A percentile compares a stretch with the other conserved stretches of the same genome.
phyloP scores from a whole-genome alignment of 2,113 vertebrate genomes.

The Mustela nigripes region DNA sequence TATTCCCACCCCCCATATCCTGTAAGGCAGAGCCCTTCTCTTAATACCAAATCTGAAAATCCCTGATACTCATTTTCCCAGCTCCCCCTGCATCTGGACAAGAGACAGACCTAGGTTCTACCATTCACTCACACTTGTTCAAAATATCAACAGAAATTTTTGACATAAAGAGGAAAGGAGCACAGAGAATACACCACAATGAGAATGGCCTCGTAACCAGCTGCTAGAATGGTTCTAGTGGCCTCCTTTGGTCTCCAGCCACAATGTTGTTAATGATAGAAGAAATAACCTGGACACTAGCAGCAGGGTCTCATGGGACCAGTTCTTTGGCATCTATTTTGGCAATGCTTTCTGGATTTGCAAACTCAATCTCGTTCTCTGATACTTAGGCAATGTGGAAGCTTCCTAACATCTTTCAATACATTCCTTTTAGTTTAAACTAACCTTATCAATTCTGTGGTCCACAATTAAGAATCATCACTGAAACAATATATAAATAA shows the following conservation, averaged over 20 bases:
- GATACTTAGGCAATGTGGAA: not conserved
- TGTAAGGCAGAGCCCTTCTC: not conserved
- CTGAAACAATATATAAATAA: not conserved
- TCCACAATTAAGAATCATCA: not conserved
- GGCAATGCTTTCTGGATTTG: not conserved
- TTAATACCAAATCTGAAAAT: not conserved
- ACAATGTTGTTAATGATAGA: not conserved
- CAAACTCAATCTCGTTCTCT: not conserved
- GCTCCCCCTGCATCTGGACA: not conserved
- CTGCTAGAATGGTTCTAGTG: not conserved
- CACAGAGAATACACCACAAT: not conserved
- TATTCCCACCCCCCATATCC: not conserved
- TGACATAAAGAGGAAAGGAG: not conserved
- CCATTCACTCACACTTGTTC: not conserved
- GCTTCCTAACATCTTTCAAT: not conserved
- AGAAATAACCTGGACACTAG: rapidly evolving
- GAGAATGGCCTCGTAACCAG: not conserved
- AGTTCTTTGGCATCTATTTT: not conserved
- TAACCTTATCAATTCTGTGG: not conserved
- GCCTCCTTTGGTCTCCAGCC: not conserved
- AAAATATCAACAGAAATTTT: not conserved
- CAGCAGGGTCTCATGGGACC: not conserved
- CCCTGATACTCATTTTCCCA: not conserved
- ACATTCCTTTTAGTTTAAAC: not conserved
- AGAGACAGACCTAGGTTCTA: not conserved